Conservation (phyloP, 2,797 vertebrate species). For the Natrix natrix region DNA sequence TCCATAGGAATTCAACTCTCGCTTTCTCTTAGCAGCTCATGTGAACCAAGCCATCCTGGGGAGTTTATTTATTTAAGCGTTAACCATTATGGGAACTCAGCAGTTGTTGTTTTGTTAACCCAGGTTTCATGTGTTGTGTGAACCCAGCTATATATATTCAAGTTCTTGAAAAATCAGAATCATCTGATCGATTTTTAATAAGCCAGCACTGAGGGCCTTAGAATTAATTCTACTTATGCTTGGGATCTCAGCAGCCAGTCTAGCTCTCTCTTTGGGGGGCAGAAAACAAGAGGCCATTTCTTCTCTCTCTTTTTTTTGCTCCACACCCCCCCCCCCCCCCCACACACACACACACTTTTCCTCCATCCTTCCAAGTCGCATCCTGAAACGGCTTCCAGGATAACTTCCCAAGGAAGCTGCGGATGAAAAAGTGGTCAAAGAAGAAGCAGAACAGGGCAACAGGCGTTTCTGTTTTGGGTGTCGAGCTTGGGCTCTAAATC, state of each 20-base stretch:
- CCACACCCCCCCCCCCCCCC: too few relatives aligned
- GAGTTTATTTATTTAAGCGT: neutral
- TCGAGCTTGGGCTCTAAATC: neutral
- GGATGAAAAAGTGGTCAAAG: fast-evolving
- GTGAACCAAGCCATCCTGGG: neutral
- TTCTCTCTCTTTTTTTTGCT: neutral
- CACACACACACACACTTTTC: neutral
- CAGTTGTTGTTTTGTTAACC: neutral
- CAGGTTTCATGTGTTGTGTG: neutral
- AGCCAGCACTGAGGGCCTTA: neutral
- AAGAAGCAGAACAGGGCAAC: neutral
- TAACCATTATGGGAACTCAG: neutral
- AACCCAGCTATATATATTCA: neutral
- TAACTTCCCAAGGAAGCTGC: neutral
- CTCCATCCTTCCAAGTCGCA: neutral
- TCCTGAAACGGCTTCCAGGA: neutral
- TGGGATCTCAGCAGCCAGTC: neutral
- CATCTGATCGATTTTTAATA: neutral
- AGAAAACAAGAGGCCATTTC: neutral
- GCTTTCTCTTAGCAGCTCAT: neutral
- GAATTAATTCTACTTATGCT: neutral
- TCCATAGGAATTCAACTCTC: neutral
- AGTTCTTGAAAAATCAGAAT: neutral
- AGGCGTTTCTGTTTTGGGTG: neutral
- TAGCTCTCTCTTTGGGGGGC: neutral